phyloP scores from a whole-genome alignment of 2,888 invertebrate genomes.

The Pasiphila rectangulata region DNA sequence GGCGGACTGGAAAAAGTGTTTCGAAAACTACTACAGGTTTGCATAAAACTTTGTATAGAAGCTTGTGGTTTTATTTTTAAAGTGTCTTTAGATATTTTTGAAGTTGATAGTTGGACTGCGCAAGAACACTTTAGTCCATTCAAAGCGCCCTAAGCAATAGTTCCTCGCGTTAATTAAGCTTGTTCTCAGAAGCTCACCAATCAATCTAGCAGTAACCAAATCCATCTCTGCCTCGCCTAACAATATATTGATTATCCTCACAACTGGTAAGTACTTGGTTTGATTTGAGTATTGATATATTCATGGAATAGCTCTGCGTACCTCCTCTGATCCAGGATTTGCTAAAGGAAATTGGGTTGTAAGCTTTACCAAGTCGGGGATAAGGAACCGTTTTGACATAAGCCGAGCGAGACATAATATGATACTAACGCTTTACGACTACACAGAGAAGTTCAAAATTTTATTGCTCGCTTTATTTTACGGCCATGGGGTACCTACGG shows the following conservation, averaged over 20 bases:
- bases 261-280: conserved; percentile 23
- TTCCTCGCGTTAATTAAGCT: conserved; percentile 1
- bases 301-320: conserved; percentile 55
- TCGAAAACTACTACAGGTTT: too few relatives aligned
- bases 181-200: not conserved
- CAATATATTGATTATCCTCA: conserved; percentile 28
- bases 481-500: too few relatives aligned
- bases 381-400: conserved; percentile 48
- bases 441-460: conserved; percentile 29
- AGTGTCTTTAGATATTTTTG: too few relatives aligned
- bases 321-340: conserved; percentile 64
- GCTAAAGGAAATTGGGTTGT: conserved; percentile 64
- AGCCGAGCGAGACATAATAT: conserved; percentile 47
- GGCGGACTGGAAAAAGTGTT: too few relatives aligned
- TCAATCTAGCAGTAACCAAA: conserved; percentile 6
- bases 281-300: conserved; percentile 43
- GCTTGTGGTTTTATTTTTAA: too few relatives aligned
- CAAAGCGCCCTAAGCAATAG: too few relatives aligned
- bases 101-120: too few relatives aligned
- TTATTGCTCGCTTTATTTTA: conserved; percentile 25
- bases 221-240: conserved; percentile 2
- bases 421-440: conserved; percentile 41
- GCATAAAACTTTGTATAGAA: too few relatives aligned
- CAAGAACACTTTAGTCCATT: not conserved
- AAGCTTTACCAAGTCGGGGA: conserved; percentile 58